A percentile compares a stretch with the other conserved stretches of the same genome.
These are phyloP conservation scores for Pachliopta kotzebuea DNA, from an alignment of 2,888 invertebrate species.

Conservation along the genomic window DNA sequence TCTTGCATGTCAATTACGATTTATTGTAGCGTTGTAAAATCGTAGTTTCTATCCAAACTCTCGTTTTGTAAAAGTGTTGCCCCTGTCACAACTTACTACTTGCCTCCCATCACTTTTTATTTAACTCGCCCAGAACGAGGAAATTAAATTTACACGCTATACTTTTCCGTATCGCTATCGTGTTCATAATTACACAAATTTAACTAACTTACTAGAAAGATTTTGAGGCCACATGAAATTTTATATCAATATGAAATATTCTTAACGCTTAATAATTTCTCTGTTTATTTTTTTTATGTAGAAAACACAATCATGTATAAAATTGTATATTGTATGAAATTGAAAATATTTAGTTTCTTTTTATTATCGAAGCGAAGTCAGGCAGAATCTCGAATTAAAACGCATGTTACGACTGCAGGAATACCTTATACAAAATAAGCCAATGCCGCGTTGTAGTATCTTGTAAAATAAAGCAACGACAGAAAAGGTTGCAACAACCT, in stretches of 20 bases:
- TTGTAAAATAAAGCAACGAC: neutral
- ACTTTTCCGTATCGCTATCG: neutral
- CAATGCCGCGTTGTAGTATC: neutral
- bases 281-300: no score
- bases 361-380: no score
- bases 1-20: neutral
- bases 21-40: neutral
- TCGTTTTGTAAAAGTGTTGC: neutral
- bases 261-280: no score
- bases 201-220: neutral
- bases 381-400: no score
- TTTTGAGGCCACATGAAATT: neutral
- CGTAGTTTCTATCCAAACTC: slow-evolving; percentile 10
- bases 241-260: no score
- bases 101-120: slow-evolving; percentile 8
- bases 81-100: slow-evolving; percentile 6
- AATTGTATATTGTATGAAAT: no score
- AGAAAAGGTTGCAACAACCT: neutral
- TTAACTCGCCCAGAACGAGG: slow-evolving; percentile 3
- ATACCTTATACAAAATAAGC: neutral
- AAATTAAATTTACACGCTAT: slow-evolving; percentile 5
- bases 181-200: neutral
- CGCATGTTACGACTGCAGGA: neutral
- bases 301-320: no score
- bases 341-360: no score